A percentile compares a stretch with the other conserved stretches of the same genome.
phyloP scores from a whole-genome alignment of 2,797 vertebrate species.

The Chelidonichthys spinosus region DNA sequence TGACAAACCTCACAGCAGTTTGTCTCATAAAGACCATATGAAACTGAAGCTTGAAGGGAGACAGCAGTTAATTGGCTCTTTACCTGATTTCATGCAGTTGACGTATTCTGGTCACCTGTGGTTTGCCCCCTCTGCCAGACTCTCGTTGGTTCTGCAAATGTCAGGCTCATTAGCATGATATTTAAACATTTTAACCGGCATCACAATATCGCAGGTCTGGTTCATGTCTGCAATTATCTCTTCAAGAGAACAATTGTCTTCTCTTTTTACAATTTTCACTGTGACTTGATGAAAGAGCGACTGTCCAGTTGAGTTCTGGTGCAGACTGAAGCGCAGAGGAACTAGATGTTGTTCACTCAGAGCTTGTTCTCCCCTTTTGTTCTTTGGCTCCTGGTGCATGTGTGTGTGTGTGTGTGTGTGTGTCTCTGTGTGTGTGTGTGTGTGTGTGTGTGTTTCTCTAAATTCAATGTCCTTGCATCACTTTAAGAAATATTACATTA shows the following conservation, averaged over 20 bases:
- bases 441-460: background rate
- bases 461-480: slow-evolving; percentile 4
- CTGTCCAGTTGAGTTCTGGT: slow-evolving; percentile 31
- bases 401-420: slow-evolving; percentile 3
- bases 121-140: slow-evolving; percentile 4
- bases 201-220: slow-evolving; percentile 5
- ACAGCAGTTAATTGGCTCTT: background rate
- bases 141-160: background rate
- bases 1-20: slow-evolving; percentile 34
- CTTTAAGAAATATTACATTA: background rate
- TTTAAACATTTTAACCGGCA: slow-evolving; percentile 19
- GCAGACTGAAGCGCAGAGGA: slow-evolving; percentile 23
- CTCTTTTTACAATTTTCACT: slow-evolving; percentile 29
- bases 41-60: slow-evolving; percentile 4
- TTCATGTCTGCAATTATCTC: slow-evolving; percentile 30
- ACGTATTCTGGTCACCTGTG: background rate
- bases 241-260: slow-evolving; percentile 29
- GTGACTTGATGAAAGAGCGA: slow-evolving; percentile 56
- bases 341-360: slow-evolving; percentile 34
- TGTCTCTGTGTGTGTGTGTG: background rate
- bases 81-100: background rate
- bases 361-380: slow-evolving; percentile 33
- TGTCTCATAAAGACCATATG: slow-evolving; percentile 5
- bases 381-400: slow-evolving; percentile 3
- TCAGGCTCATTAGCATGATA: slow-evolving; percentile 17